Conservation (phyloP, 1,140 invertebrate genomes). For the Adelges cooleyi region DNA sequence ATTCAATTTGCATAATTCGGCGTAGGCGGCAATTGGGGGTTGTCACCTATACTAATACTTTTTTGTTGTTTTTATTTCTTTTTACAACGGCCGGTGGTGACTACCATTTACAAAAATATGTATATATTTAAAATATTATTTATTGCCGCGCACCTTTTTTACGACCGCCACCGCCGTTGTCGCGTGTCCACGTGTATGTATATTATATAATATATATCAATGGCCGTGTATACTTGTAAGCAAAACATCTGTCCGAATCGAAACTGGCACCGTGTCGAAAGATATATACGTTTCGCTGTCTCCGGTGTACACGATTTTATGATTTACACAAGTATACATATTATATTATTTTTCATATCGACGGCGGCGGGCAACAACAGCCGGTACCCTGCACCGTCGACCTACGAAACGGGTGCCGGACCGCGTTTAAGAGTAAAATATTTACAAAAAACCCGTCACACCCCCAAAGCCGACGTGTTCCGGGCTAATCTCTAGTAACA, state of each 20-base stretch:
- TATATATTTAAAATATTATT: not conserved
- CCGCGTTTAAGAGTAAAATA: no score
- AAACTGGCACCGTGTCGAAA: slow-evolving; percentile 11
- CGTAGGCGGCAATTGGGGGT: not conserved
- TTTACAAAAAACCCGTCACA: no score
- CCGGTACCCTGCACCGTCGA: no score
- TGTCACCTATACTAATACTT: no score
- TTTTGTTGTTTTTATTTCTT: not conserved
- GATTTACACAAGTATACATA: not conserved
- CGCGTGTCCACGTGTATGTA: not conserved
- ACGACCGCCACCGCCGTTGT: not conserved
- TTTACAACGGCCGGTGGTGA: not conserved
- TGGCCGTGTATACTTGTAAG: not conserved
- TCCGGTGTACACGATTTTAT: no score
- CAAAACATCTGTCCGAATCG: slow-evolving; percentile 27
- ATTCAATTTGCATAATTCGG: not conserved
- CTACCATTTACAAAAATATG: not conserved
- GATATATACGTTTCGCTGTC: no score
- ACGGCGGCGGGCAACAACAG: not conserved
- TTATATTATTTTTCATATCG: not conserved
- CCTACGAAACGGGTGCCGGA: no score
- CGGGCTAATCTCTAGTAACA: no score
- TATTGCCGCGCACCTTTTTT: not conserved
- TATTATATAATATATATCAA: no score
- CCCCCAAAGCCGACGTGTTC: no score